These are phyloP conservation scores for Ascidia mentula DNA, from an alignment of 23 tunicate genomes.

Conservation along the genomic window DNA sequence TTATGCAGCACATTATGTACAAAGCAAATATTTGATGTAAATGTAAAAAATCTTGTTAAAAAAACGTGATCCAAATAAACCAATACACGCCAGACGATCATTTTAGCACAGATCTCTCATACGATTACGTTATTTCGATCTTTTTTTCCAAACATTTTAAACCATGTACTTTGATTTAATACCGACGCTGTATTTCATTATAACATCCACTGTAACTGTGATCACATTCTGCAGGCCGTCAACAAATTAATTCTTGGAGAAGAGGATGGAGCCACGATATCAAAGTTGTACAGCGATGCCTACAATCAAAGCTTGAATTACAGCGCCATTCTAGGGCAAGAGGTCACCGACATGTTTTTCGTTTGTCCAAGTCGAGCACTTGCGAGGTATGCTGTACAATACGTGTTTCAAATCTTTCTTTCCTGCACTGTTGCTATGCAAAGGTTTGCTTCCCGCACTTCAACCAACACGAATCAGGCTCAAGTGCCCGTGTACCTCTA, in stretches of 20 bases:
- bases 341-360: constrained; percentile 75
- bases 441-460: constrained; percentile 43
- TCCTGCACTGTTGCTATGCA: not conserved
- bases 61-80: too few relatives aligned
- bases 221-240: not conserved
- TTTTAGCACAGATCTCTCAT: too few relatives aligned
- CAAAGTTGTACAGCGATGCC: not conserved
- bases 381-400: constrained; percentile 68
- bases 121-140: too few relatives aligned
- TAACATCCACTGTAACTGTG: not conserved
- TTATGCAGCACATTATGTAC: too few relatives aligned
- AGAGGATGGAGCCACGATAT: constrained; percentile 11
- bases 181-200: too few relatives aligned
- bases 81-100: too few relatives aligned
- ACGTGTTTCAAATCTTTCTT: too few relatives aligned
- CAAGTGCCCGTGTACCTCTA: constrained; percentile 28
- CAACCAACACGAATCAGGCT: constrained; percentile 3
- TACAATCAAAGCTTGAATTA: constrained; percentile 21
- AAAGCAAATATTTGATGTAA: too few relatives aligned
- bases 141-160: too few relatives aligned
- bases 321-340: constrained; percentile 44
- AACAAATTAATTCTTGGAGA: constrained; percentile 26
- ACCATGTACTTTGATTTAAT: too few relatives aligned
- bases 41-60: too few relatives aligned
- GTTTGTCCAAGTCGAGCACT: constrained; percentile 76